phyloP scores from a whole-genome alignment of 53 echinoderm and acorn worm species.

The Henricia sp. region DNA sequence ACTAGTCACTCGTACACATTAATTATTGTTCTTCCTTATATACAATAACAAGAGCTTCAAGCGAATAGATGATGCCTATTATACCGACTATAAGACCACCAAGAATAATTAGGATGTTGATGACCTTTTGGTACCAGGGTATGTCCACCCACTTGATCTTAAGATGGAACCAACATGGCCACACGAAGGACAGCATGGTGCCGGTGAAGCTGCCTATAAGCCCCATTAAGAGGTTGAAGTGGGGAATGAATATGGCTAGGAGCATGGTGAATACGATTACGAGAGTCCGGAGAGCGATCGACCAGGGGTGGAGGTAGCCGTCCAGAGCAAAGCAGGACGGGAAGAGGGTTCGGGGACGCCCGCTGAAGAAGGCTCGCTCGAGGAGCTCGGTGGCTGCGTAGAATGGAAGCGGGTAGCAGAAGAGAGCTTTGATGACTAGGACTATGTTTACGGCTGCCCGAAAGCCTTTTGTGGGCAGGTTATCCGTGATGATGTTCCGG shows the following conservation, averaged over 20 bases:
- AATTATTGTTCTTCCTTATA: conserved; percentile 43
- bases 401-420: conserved; percentile 93
- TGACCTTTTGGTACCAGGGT: conserved; percentile 73
- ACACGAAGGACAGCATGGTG: conserved; percentile 99
- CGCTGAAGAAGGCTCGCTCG: conserved; percentile 93
- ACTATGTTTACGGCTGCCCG: conserved; percentile 81
- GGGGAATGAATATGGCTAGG: conserved; percentile 92
- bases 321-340: conserved; percentile 92
- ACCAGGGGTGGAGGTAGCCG: conserved; percentile 83
- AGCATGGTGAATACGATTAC: conserved; percentile 80
- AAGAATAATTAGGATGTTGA: conserved; percentile 80
- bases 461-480: conserved; percentile 90
- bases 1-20: too few relatives aligned
- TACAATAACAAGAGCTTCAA: conserved; percentile 67
- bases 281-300: conserved; percentile 77
- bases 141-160: conserved; percentile 92
- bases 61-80: conserved; percentile 90
- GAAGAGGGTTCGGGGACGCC: conserved; percentile 79
- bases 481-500: conserved; percentile 94
- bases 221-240: conserved; percentile 94
- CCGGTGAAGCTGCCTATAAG: conserved; percentile 99
- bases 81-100: conserved; percentile 73
- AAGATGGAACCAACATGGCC: conserved; percentile 99
- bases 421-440: conserved; percentile 90
- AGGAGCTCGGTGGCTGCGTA: conserved; percentile 94